These are phyloP conservation scores for Clunio marinus DNA, from an alignment of 2,888 invertebrate species.

Conservation along the genomic window DNA sequence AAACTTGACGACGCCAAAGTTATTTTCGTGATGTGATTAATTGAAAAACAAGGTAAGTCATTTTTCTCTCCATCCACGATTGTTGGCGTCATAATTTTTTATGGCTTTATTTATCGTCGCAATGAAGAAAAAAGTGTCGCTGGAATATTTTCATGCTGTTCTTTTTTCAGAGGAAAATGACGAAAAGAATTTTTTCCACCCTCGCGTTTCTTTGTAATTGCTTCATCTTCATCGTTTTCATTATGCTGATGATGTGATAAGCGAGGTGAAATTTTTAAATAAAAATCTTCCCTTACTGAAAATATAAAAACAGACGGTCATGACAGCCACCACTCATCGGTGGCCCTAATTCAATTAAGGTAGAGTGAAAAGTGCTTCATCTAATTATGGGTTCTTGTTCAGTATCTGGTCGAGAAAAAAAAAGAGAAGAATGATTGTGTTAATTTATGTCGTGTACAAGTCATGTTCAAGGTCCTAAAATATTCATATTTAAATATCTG, in stretches of 20 bases:
- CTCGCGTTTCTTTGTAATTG: slow-evolving; percentile 7
- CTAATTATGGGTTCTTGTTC: slow-evolving; percentile 31
- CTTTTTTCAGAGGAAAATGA: slow-evolving; percentile 1
- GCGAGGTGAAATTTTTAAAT: slow-evolving; percentile 21
- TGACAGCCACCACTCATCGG: background rate
- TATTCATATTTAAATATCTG: too few species aligned
- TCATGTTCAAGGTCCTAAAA: too few species aligned
- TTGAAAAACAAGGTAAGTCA: slow-evolving; percentile 36
- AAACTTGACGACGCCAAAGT: slow-evolving; percentile 21
- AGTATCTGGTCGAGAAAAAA: background rate
- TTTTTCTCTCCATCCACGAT: background rate
- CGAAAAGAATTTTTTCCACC: slow-evolving; percentile 1
- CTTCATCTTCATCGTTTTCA: slow-evolving; percentile 6
- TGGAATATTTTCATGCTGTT: slow-evolving; percentile 26
- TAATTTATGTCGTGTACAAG: too few species aligned
- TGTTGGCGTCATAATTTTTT: slow-evolving; percentile 35
- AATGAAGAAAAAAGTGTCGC: slow-evolving; percentile 1
- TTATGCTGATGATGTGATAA: slow-evolving; percentile 10
- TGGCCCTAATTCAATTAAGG: slow-evolving; percentile 32
- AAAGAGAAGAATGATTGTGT: background rate
- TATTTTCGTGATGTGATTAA: slow-evolving; percentile 30
- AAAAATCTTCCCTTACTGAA: background rate
- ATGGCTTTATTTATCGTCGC: slow-evolving; percentile 24
- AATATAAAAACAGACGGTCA: slow-evolving; percentile 35
- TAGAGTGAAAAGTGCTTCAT: slow-evolving; percentile 31